Evolutionary conservation across 2,113 vertebrate species (phyloP).

Genomic region (Galemys pyrenaicus): DNA sequence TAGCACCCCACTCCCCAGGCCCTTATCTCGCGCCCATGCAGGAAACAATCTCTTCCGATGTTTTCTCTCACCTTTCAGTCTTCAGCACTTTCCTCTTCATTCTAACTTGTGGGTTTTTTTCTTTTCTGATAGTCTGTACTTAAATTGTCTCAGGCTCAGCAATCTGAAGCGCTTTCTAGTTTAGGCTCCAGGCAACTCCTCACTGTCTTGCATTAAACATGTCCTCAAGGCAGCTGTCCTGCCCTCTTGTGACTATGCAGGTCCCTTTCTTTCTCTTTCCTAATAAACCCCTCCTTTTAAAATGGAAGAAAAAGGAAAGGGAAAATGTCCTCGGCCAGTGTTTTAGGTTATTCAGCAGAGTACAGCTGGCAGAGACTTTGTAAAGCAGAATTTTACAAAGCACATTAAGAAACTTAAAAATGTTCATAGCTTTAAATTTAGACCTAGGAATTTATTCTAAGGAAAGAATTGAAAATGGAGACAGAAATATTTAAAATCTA

Average conservation of each 20-base stretch:
- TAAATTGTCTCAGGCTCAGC: not conserved
- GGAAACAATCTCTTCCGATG: not conserved
- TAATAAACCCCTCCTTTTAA: too few relatives aligned
- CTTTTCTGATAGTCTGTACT: not conserved
- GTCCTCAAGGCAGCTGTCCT: too few relatives aligned
- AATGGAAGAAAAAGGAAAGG: too few relatives aligned
- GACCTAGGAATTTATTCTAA: not conserved
- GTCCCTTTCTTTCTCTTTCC: too few relatives aligned
- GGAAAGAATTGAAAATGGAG: not conserved
- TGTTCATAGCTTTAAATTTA: not conserved
- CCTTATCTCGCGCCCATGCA: not conserved
- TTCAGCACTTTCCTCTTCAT: not conserved
- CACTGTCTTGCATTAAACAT: not conserved
- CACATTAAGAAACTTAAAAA: not conserved
- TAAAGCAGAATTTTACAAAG: not conserved
- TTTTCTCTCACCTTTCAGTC: not conserved
- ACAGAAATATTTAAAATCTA: not conserved
- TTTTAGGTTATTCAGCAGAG: not conserved
- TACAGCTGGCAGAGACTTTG: not conserved
- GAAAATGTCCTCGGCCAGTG: not conserved
- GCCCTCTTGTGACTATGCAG: too few relatives aligned
- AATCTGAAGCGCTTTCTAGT: not conserved
- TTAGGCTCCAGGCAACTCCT: not conserved
- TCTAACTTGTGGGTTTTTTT: not conserved
- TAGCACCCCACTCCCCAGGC: not conserved